phyloP scores from a whole-genome alignment of 2,888 invertebrate species.

The Gryllus longicercus region DNA sequence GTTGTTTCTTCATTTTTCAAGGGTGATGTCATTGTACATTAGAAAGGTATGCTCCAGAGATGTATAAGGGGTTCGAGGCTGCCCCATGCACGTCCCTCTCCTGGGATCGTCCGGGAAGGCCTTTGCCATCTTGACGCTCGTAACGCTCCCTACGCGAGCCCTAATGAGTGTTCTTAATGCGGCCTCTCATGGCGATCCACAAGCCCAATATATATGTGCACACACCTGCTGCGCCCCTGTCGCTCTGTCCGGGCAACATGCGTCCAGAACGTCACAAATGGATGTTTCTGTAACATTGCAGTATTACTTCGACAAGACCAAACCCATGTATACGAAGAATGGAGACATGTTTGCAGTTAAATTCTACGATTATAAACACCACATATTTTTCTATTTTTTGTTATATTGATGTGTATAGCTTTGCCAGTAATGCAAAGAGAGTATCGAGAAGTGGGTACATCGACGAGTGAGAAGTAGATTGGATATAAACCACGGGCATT shows the following conservation, averaged over 20 bases:
- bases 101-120: background rate
- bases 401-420: background rate
- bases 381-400: background rate
- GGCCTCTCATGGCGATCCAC: background rate
- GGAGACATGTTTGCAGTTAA: background rate
- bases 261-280: background rate
- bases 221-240: background rate
- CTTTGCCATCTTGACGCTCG: background rate
- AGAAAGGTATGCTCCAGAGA: constrained; percentile 5
- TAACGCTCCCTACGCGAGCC: background rate
- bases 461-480: background rate
- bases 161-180: background rate
- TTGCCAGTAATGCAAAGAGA: background rate
- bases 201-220: background rate
- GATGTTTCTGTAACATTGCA: background rate
- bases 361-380: background rate
- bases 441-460: background rate
- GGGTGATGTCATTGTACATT: constrained; percentile 6
- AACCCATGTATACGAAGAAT: background rate
- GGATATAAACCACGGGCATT: background rate
- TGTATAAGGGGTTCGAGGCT: background rate
- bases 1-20: background rate
- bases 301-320: constrained; percentile 9
- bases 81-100: background rate
- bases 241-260: background rate